Base-by-base conservation (phyloP, 2,113 vertebrate genomes). In the Microcebus griseorufus region DNA sequence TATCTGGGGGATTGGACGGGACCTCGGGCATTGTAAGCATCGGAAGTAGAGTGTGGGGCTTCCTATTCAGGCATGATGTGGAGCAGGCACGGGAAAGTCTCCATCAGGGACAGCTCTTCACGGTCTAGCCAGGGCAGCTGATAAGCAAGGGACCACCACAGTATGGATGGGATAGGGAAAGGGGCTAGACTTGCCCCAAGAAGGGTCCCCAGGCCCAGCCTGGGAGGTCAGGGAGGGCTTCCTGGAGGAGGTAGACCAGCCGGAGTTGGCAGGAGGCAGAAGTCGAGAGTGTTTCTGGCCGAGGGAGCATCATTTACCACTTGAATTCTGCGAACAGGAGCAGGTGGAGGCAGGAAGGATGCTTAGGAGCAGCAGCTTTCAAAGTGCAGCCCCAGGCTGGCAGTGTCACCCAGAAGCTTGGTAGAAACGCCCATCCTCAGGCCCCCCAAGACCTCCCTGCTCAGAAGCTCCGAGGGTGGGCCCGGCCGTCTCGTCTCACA, bases 371-470 rank as follows among this genome's bases (percentile, higher is more conserved):
- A 3, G 9, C 1, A 1, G 37, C 32, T 95, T 79, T 60, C 53
- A 11, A 10, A 45, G 13, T 0, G 0, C 2, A 22, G 42, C 51
- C 22, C 14, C 2, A 0, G 48, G 9, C 2, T 23, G 0, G n/a
- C 25, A 51, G 45, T 53, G 2, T 17, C 17, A 3, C 32, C 25
- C 62, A 64, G 62, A 27, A 29, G 62, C 62, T 29, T 64, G 20
- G 20, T 22, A 58, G 55, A 58, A 22, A 8, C 3, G 27, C 25
- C 12, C 10, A 64, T 27, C 25, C 27, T 64, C 25, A 64, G 60
- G 60, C 25, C 4, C 10, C 60, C 10, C 23, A 11, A 12, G 25
- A 29, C 10, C 25, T 64, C 10, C 62, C 11, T 2, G 27, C 25
- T 62, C 25, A 62, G 60, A 62, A 23, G 39, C 37, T 27, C n/a